These are phyloP conservation scores for Microdon myrmicae DNA, from an alignment of 2,888 invertebrate species.

Conservation along the genomic window DNA sequence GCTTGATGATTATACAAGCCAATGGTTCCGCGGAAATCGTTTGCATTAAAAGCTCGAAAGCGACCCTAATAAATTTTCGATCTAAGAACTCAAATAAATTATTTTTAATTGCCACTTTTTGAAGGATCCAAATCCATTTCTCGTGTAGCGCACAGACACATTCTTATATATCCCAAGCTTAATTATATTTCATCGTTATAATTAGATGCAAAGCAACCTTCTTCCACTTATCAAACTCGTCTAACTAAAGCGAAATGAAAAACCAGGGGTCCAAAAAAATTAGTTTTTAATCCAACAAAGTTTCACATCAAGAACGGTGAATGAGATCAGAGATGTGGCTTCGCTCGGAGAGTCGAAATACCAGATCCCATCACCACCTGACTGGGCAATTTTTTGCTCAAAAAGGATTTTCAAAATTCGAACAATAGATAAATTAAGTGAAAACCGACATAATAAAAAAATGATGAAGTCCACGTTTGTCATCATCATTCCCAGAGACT, in stretches of 20 bases:
- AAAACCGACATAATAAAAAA: conserved; percentile 39
- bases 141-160: conserved; percentile 22
- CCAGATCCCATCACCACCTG: no score
- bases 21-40: neutral
- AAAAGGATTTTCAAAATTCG: no score
- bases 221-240: no score
- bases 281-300: no score
- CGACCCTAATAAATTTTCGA: conserved; percentile 40
- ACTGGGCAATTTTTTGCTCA: no score
- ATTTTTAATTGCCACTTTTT: conserved; percentile 29
- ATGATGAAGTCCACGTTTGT: conserved; percentile 48
- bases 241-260: no score
- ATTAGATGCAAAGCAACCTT: conserved; percentile 34
- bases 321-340: no score
- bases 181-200: conserved; percentile 28
- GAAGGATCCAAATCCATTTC: conserved; percentile 35
- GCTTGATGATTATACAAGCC: neutral
- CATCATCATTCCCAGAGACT: conserved; percentile 19
- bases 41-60: neutral
- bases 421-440: conserved; percentile 40
- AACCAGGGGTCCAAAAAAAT: no score
- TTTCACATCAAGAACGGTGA: no score
- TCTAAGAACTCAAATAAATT: conserved; percentile 31
- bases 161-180: conserved; percentile 2
- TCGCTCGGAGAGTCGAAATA: no score